Conservation (phyloP, 2,888 invertebrate species). For the Cynaeus angustus region DNA sequence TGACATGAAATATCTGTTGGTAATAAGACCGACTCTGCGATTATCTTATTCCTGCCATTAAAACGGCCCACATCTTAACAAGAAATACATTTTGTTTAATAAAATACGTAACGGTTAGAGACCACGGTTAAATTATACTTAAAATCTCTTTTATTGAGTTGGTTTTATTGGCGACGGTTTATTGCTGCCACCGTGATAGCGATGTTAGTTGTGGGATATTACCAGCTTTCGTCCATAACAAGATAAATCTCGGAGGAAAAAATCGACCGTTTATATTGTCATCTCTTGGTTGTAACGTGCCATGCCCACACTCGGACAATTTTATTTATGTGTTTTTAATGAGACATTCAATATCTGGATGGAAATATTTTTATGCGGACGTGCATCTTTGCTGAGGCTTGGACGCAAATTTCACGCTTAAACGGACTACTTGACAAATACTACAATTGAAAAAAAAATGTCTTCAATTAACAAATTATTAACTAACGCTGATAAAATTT, state of each 20-base stretch:
- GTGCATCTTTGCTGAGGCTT: constrained; percentile 14
- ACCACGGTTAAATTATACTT: constrained; percentile 52
- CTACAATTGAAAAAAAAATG: no score
- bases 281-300: constrained; percentile 46
- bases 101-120: constrained; percentile 50
- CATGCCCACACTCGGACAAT: constrained; percentile 52
- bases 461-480: no score
- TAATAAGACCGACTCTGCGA: constrained; percentile 58
- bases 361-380: constrained; percentile 50
- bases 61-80: constrained; percentile 54
- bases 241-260: constrained; percentile 44
- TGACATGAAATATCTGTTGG: constrained; percentile 60
- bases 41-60: constrained; percentile 59
- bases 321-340: constrained; percentile 57
- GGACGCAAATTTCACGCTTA: no score
- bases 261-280: constrained; percentile 46
- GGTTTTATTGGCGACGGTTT: constrained; percentile 52
- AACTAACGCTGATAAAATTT: no score
- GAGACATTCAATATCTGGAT: constrained; percentile 53
- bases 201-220: constrained; percentile 27
- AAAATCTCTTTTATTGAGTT: constrained; percentile 53
- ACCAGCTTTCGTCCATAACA: constrained; percentile 28
- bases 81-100: constrained; percentile 54
- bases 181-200: constrained; percentile 56
- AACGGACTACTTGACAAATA: constrained; percentile 12